Evolutionary conservation across 2,113 vertebrate genomes (phyloP).

Genomic region (Lepidothrix coronata): DNA sequence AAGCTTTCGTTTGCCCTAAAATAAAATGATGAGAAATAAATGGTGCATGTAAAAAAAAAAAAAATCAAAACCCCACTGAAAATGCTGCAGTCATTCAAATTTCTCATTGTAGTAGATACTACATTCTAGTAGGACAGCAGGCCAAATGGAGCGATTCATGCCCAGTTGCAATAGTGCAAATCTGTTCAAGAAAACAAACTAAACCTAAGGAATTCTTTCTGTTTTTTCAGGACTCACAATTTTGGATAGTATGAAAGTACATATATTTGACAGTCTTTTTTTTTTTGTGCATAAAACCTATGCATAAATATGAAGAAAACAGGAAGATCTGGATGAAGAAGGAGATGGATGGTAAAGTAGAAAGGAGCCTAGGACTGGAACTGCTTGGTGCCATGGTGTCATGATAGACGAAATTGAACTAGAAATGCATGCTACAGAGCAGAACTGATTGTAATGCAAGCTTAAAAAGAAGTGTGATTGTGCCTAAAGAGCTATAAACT

Average conservation of each 20-base stretch:
- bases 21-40: slow-evolving; percentile 45
- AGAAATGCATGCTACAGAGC: not conserved
- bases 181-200: not conserved
- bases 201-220: not conserved
- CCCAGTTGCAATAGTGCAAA: not conserved
- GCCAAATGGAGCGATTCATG: not conserved
- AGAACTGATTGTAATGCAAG: not conserved
- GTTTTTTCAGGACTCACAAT: not conserved
- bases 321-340: not conserved
- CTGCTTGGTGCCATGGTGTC: not conserved
- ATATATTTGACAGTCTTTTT: not conserved
- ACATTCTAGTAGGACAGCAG: not conserved
- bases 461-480: not conserved
- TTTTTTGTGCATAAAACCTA: not conserved
- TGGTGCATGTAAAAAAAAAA: not conserved
- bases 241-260: not conserved
- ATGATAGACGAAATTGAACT: not conserved
- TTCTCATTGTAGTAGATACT: not conserved
- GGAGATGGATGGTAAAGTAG: not conserved
- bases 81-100: not conserved
- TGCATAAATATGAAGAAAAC: not conserved
- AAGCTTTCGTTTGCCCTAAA: not conserved
- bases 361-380: not conserved
- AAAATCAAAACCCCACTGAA: not conserved
- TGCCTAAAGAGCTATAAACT: not conserved